Base-by-base conservation (phyloP, 2,113 vertebrate species). In the Poecile atricapillus region DNA sequence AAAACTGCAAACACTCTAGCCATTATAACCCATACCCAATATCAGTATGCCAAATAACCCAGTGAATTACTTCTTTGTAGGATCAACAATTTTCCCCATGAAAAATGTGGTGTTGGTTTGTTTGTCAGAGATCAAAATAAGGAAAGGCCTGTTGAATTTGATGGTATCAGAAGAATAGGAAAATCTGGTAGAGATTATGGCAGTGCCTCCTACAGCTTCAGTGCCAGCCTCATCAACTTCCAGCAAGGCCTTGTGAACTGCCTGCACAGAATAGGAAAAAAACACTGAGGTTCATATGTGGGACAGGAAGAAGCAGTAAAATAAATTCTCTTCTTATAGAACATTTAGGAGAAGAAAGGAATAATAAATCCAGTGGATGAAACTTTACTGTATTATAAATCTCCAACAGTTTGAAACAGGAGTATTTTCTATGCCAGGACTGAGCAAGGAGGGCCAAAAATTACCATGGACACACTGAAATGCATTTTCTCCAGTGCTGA, bases 221-320 rank as follows among this genome's bases (percentile, higher is more conserved):
- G 98, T 98, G 41, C 99, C 99, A 18, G 95, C 97, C 97, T 99
- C 99, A 27, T 99, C 98, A 58, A 99, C 95, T 28, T 97, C 98
- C 89, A 99, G 93, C 49, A 98, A 83, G 2, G 98, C 98, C 94
- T 98, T 94, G 91, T 99, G 99, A 64, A 98, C 39, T 17, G 97
- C 98, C 99, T 99, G 95, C 2, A 60, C 5, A 24, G 69, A 82
- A 84, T 27, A 43, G 16, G 16, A 46, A 76, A 14, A 35, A 85
- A 82, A 85, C 0, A 1, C 6, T 52, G 33, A 31, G 10, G 11
- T 31, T 82, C 39, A 22, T 67, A 19, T 7, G 37, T 4, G 19
- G 33, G 22, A 50, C 13, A 80, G 24, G 24, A 90, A 74, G 28
- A 10, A 86, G 47, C 9, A 50, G 4, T 39, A 60, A 86, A 56